Conservation (phyloP, 2,888 invertebrate species). For the Chorisops tibialis region DNA sequence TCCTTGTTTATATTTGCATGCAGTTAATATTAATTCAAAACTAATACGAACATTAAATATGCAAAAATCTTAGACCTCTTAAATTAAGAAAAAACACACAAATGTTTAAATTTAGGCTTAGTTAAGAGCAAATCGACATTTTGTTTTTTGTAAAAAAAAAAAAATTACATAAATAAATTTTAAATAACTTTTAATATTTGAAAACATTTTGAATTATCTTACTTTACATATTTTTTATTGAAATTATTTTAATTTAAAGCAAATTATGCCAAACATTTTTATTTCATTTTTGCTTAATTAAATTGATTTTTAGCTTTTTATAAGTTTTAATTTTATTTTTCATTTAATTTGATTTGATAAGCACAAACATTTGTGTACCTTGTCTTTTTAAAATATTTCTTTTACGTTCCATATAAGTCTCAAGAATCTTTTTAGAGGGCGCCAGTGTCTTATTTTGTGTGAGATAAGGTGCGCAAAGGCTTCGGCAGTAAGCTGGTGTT, state of each 20-base stretch:
- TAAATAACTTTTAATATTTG: not conserved
- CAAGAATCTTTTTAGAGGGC: conserved; percentile 47
- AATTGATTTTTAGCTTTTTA: not conserved
- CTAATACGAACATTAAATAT: too few species aligned
- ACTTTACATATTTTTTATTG: not conserved
- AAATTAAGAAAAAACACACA: conserved; percentile 26
- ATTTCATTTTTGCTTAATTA: not conserved
- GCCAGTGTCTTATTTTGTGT: conserved; percentile 45
- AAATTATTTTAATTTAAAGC: not conserved
- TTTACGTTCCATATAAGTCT: conserved; percentile 50
- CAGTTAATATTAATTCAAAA: too few species aligned
- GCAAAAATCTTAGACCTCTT: too few species aligned
- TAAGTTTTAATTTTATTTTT: not conserved
- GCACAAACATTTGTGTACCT: conserved; percentile 46
- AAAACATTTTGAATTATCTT: not conserved
- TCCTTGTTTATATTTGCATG: too few species aligned
- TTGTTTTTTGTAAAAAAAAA: not conserved
- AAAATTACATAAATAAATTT: not conserved
- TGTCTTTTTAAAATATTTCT: conserved; percentile 52
- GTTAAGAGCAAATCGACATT: not conserved
- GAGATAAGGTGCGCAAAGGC: conserved; percentile 50
- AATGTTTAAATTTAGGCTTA: conserved; percentile 12
- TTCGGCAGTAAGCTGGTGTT: conserved; percentile 52
- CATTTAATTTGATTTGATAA: not conserved
- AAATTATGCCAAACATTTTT: not conserved